Conservation (phyloP, 1,140 invertebrate species). For the Aphis gossypii region DNA sequence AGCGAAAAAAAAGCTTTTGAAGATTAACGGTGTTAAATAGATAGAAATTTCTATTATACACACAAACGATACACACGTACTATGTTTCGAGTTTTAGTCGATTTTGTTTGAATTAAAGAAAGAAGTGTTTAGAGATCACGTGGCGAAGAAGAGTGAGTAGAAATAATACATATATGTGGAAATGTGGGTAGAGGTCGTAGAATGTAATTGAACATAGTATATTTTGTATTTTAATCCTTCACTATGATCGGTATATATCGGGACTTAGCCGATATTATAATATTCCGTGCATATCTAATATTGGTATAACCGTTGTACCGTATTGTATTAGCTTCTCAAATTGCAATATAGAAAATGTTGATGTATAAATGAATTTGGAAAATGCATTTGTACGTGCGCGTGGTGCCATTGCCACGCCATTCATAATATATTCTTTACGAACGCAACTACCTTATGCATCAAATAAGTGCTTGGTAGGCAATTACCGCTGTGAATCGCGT, state of each 20-base stretch:
- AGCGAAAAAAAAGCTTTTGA: not conserved
- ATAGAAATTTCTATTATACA: not conserved
- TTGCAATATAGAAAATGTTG: not conserved
- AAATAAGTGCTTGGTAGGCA: not conserved
- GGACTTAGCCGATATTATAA: not conserved
- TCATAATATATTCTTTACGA: not conserved
- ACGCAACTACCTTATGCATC: no score
- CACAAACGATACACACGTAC: not conserved
- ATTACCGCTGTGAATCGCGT: not conserved
- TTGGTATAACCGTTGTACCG: not conserved
- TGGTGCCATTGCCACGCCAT: not conserved
- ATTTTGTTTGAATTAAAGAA: not conserved
- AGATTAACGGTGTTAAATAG: not conserved
- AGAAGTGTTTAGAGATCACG: no score
- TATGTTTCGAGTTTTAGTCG: not conserved
- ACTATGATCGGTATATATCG: not conserved
- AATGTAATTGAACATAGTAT: no score
- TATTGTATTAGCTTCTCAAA: no score
- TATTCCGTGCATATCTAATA: not conserved
- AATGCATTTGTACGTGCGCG: not conserved
- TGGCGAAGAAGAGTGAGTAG: no score
- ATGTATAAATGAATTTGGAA: not conserved
- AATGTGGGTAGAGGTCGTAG: no score
- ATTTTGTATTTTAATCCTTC: no score
- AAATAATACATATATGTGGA: no score